phyloP scores from a whole-genome alignment of 2,113 vertebrate species.

The Neoarius graeffei region DNA sequence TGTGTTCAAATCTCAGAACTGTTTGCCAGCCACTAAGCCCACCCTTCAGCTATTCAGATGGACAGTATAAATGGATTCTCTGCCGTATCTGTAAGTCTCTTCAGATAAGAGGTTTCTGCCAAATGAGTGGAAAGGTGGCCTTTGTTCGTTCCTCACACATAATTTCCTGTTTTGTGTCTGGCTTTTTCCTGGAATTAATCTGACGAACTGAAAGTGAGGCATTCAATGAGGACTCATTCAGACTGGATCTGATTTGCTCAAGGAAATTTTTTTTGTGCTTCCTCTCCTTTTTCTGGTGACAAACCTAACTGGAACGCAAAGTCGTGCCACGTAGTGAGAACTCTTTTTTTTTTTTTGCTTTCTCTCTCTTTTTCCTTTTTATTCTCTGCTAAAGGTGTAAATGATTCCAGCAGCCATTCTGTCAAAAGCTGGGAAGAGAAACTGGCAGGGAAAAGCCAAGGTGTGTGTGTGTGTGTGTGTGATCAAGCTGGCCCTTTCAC shows the following conservation, averaged over 20 bases:
- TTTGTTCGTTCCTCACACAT: constrained; percentile 16
- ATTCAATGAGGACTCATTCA: constrained; percentile 4
- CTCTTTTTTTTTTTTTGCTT: too few species aligned
- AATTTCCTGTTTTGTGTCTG: constrained; percentile 27
- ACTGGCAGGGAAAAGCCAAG: constrained; percentile 26
- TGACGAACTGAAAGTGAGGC: not conserved
- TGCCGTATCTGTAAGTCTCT: not conserved
- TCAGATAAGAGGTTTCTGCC: not conserved
- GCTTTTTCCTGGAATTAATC: constrained; percentile 20
- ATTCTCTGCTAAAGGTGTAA: constrained; percentile 49
- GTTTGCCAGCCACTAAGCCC: too few species aligned
- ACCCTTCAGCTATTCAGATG: not conserved
- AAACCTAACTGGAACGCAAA: not conserved
- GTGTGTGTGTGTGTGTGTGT: constrained; percentile 23
- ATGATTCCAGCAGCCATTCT: constrained; percentile 70
- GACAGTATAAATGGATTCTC: not conserved
- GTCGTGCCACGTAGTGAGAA: not conserved
- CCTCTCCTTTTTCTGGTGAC: not conserved
- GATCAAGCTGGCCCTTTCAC: not conserved
- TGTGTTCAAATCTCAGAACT: constrained; percentile 1
- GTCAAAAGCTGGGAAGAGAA: constrained; percentile 48
- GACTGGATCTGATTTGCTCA: constrained; percentile 33
- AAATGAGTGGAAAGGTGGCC: constrained; percentile 24
- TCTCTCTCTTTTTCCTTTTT: not conserved
- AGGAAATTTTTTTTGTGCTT: constrained; percentile 2